Evolutionary conservation across 2,113 vertebrate species (phyloP), one percentile per base, ranked within the genome.

Genomic region (Potamarius usumacintae): DNA sequence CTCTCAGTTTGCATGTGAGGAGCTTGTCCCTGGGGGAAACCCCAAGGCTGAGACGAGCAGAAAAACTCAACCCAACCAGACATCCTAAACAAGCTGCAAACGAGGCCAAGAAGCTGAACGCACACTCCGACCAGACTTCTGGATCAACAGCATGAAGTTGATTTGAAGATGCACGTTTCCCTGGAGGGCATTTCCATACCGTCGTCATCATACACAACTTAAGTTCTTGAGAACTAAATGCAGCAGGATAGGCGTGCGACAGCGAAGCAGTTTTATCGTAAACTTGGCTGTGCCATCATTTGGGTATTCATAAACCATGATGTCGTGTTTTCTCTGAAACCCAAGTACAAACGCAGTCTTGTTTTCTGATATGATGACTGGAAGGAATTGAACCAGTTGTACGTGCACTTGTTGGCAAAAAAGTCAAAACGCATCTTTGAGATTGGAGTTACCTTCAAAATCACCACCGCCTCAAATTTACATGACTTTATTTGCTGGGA

Each of bases 1-100:
- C 89, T 93, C 42, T 94, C 88, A 89, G 92, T 94, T 89, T 88
- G 76, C 57, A 76, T 42, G 76, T 62, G 84, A 85, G 86, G 58
- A 50, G 34, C 55, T 85, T 79, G 52, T 87, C 71, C 85, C 82
- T 84, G 58, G 57, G 88, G 85, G 85, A 79, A 72, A 88, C 76
- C 65, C 22, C 1, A 17, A 88, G 74, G 57, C 81, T 57, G 50
- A 55, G 34, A 84, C 84, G 18, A 71, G 71, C 60, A 86, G 17
- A 81, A 76, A 74, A 42, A 4, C 42, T 42, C 42, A 88, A 80
- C 71, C 85, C 69, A 86, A 77, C 78, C 82, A 48, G 71, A 81
- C 79, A 83, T 79, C 58, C 55, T 83, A 84, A 71, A 88, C 72
- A 88, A 52, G 85, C 67, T 72, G 34, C 65, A 88, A 79, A 88